Percentiles rank a stretch among this genome's conserved stretches.
Conservation (phyloP, 1,140 invertebrate genomes). For the Cotesia glomerata region DNA sequence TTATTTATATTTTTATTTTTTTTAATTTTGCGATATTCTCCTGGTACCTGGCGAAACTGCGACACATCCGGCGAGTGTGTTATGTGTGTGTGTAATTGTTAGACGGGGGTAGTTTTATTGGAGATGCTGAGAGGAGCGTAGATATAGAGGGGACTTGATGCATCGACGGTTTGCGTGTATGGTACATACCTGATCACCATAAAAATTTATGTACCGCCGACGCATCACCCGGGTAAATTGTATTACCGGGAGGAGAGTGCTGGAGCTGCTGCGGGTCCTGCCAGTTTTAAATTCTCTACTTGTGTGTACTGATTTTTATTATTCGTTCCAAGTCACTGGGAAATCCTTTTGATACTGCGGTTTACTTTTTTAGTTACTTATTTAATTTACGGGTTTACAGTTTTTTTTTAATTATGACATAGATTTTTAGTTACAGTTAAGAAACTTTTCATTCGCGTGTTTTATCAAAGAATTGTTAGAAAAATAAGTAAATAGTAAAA, state of each 20-base stretch:
- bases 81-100: constrained; percentile 2
- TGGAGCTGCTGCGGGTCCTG: constrained; percentile 7
- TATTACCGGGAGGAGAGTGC: constrained; percentile 46
- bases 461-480: too few relatives aligned
- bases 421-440: too few relatives aligned
- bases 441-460: too few relatives aligned
- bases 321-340: constrained; percentile 24
- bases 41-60: constrained; percentile 46
- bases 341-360: constrained; percentile 24
- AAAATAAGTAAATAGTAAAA: too few relatives aligned
- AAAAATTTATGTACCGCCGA: constrained; percentile 60
- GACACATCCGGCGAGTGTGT: constrained; percentile 28
- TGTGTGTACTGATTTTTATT: constrained; percentile 8
- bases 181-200: constrained; percentile 59
- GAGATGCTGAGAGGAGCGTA: too few relatives aligned
- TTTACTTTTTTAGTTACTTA: not conserved
- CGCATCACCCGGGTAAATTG: constrained; percentile 54
- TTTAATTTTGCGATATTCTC: constrained; percentile 26
- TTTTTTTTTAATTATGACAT: too few relatives aligned
- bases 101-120: constrained; percentile 10
- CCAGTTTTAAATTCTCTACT: too few relatives aligned
- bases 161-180: constrained; percentile 45
- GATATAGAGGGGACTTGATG: constrained; percentile 23
- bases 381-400: not conserved
- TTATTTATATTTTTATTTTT: constrained; percentile 1